Evolutionary conservation across 2,888 invertebrate species (phyloP).

Genomic region (Standfussiana lucernea): DNA sequence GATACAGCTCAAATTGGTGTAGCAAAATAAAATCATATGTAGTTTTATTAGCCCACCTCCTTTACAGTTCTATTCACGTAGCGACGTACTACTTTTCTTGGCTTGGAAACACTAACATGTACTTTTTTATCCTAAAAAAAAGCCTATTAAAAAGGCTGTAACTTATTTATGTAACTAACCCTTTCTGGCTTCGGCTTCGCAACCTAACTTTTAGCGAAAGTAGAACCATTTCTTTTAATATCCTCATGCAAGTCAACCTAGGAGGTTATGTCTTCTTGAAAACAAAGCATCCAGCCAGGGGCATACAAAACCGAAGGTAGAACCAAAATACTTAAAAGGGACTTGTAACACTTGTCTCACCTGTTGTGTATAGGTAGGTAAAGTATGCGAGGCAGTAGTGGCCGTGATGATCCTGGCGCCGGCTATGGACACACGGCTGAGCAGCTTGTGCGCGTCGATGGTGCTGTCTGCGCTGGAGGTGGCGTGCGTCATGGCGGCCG

Average conservation of each 20-base stretch:
- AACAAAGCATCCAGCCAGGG: not conserved
- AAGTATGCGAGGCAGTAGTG: slow-evolving; percentile 81
- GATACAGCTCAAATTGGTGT: not conserved
- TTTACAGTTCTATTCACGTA: not conserved
- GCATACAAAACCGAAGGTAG: not conserved
- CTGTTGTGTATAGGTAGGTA: slow-evolving; percentile 86
- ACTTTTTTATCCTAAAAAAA: not conserved
- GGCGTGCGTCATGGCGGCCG: slow-evolving; percentile 92
- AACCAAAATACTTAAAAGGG: not conserved
- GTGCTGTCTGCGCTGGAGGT: slow-evolving; percentile 75
- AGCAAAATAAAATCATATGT: not conserved
- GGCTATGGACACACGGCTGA: slow-evolving; percentile 90
- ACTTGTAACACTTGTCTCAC: slow-evolving; percentile 66
- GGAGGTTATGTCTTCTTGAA: not conserved
- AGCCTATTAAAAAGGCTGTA: not conserved
- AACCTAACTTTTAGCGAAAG: not conserved
- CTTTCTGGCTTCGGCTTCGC: not conserved
- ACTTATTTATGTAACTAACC: not conserved
- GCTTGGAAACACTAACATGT: not conserved
- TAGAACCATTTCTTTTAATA: not conserved
- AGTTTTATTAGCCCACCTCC: not conserved
- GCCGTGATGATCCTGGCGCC: slow-evolving; percentile 86
- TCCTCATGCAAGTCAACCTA: not conserved
- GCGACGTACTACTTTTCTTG: not conserved
- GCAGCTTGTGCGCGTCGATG: slow-evolving; percentile 83